phyloP scores from a whole-genome alignment of 2,888 invertebrate species.

The Cartodere bifasciata region DNA sequence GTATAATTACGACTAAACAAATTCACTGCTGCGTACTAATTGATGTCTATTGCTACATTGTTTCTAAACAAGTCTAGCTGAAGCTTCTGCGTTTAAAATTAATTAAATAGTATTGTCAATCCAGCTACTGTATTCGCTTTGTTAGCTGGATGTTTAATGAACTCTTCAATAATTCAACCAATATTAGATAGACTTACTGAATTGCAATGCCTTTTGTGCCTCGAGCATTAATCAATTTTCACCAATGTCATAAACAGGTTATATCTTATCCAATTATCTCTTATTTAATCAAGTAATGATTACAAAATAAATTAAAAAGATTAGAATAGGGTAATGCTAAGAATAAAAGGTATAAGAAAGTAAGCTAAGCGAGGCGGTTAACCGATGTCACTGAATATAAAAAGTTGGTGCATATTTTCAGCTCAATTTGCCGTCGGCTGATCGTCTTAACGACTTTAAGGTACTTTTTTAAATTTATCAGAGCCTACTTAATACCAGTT shows the following conservation, averaged over 20 bases:
- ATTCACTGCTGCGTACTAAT: slow-evolving; percentile 36
- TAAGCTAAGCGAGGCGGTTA: slow-evolving; percentile 22
- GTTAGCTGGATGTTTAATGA: slow-evolving; percentile 19
- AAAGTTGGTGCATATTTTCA: slow-evolving; percentile 32
- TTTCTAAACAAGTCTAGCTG: slow-evolving; percentile 30
- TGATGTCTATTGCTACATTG: slow-evolving; percentile 36
- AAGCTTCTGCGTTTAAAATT: slow-evolving; percentile 26
- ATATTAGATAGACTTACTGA: slow-evolving; percentile 10
- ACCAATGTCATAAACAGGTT: no score
- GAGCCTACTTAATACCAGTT: slow-evolving; percentile 26
- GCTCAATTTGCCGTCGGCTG: slow-evolving; percentile 33
- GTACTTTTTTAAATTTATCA: slow-evolving; percentile 34
- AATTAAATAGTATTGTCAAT: slow-evolving; percentile 29
- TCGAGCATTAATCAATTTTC: slow-evolving; percentile 6
- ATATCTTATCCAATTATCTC: no score
- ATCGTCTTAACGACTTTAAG: slow-evolving; percentile 33
- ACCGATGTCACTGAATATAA: slow-evolving; percentile 25
- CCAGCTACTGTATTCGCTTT: slow-evolving; percentile 17
- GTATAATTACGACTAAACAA: slow-evolving; percentile 37
- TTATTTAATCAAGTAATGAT: no score
- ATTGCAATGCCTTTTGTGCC: slow-evolving; percentile 4
- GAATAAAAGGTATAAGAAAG: slow-evolving; percentile 20
- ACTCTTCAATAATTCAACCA: slow-evolving; percentile 13
- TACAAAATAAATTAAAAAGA: no score
- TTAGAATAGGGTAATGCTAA: no score